phyloP scores from a whole-genome alignment of 1,140 invertebrate genomes.

The Glossosoma conforme region DNA sequence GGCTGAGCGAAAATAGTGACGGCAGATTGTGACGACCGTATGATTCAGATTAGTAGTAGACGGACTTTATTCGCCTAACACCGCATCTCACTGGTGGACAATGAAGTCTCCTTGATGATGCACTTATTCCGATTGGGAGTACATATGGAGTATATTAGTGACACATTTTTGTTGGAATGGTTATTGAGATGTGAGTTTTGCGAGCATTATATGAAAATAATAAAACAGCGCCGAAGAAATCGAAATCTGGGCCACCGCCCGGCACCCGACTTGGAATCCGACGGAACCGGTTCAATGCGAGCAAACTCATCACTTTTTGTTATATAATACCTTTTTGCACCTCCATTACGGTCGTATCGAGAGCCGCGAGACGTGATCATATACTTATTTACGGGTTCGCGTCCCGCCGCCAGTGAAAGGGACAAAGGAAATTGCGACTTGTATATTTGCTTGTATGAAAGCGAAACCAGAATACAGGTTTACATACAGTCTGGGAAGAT shows the following conservation, averaged over 20 bases:
- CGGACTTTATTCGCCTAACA: background rate
- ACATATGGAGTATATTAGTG: conserved; percentile 6
- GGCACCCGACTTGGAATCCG: conserved; percentile 16
- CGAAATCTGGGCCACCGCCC: conserved; percentile 29
- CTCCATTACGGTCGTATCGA: too few relatives aligned
- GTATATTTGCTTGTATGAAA: too few relatives aligned
- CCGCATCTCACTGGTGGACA: background rate
- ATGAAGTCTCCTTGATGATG: background rate
- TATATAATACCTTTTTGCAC: background rate
- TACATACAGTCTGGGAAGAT: too few relatives aligned
- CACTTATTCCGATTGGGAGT: background rate
- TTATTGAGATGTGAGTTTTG: background rate
- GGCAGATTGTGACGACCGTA: too few relatives aligned
- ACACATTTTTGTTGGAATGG: background rate
- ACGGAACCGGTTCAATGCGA: conserved; percentile 17
- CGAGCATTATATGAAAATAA: background rate
- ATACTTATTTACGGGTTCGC: too few relatives aligned
- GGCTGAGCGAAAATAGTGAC: too few relatives aligned
- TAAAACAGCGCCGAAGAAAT: conserved; percentile 22
- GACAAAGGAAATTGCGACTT: too few relatives aligned
- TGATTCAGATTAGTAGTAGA: too few relatives aligned
- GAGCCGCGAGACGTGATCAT: too few relatives aligned
- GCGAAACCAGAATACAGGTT: too few relatives aligned
- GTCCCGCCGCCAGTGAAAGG: too few relatives aligned
- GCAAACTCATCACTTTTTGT: conserved; percentile 13